Base-by-base conservation (phyloP, 1,140 invertebrate species). In the Cydia fagiglandana region DNA sequence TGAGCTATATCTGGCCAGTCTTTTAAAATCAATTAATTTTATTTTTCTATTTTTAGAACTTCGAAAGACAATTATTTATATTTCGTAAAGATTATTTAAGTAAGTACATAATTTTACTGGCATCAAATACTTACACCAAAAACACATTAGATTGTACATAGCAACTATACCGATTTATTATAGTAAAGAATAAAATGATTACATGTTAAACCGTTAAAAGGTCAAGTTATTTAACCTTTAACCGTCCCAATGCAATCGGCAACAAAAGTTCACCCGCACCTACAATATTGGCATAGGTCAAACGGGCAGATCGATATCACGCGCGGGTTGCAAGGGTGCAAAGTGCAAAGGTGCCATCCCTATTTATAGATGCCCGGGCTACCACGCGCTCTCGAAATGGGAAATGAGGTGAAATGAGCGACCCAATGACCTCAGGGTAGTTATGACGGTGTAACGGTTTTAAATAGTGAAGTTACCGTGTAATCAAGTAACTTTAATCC, bases 271-370 rank as follows among this genome's bases (percentile, higher is more conserved):
- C 56, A 24, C 53, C 53, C 56, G 6, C 56, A 61, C 15, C 28
- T 64, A 66, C 64, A 38, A 66, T 66, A 66, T 66, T 66, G 64
- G 28, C 28, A 66, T 66, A 66, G 64, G 64, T 66, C 64, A 66
- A 64, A 38, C 64, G 17, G 64, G 13, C 64, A 50, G 12, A 73
- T 73, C 70, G 70, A 73, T 73, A 73, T 7, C 9, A 41, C 70
- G 38, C 38, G 70, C 38, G 13, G 34, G 68, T 13, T 38, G 68
- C 41, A 50, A 4, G 13, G 20, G 38, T 24, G 70, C 41, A 73
- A 73, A 73, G 30, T 73, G 70, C 70, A 73, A 73, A 73, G 70
- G 70, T 73, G 68, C 68, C 28, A 30, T 73, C 38, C 12, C 45
- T 73, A 73, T 73, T 73, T 50, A 73, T 73, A 73, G 70, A 3